Conservation (phyloP, 2,113 vertebrate genomes). For the Periophthalmus modestus region DNA sequence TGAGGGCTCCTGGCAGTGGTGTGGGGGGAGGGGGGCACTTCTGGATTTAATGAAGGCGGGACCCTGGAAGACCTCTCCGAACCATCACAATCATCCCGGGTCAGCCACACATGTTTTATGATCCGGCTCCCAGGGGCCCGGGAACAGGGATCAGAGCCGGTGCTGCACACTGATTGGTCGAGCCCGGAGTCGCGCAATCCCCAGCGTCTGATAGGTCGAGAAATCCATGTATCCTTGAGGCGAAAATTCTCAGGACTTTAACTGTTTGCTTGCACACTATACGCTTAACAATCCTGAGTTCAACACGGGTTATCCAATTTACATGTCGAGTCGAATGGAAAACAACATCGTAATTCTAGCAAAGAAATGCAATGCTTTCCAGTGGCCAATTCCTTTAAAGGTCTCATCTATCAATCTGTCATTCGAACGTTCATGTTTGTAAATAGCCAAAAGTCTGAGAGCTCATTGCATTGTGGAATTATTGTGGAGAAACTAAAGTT, state of each 20-base stretch:
- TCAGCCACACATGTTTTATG: constrained; percentile 63
- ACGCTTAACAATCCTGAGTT: not conserved
- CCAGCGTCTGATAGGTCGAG: not conserved
- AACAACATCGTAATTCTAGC: not conserved
- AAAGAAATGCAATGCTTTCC: not conserved
- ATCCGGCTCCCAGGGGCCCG: constrained; percentile 52
- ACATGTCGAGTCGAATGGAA: not conserved
- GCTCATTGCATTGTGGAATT: too few species aligned
- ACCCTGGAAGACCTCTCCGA: constrained; percentile 58
- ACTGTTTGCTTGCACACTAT: not conserved
- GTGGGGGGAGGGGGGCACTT: constrained; percentile 26
- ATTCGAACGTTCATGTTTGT: not conserved
- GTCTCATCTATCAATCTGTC: not conserved
- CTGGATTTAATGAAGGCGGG: constrained; percentile 67
- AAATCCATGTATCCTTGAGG: not conserved
- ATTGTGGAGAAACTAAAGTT: too few species aligned
- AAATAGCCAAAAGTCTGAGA: not conserved
- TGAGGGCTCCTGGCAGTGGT: constrained; percentile 5
- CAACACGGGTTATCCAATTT: not conserved
- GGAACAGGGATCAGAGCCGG: constrained; percentile 16
- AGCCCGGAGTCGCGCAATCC: constrained; percentile 9
- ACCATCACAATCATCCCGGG: constrained; percentile 57
- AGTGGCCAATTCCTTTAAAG: not conserved
- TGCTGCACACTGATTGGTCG: constrained; percentile 37
- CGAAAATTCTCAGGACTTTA: not conserved